Base-by-base conservation (phyloP, 2,113 vertebrate genomes). In the Melanocharis versteri region DNA sequence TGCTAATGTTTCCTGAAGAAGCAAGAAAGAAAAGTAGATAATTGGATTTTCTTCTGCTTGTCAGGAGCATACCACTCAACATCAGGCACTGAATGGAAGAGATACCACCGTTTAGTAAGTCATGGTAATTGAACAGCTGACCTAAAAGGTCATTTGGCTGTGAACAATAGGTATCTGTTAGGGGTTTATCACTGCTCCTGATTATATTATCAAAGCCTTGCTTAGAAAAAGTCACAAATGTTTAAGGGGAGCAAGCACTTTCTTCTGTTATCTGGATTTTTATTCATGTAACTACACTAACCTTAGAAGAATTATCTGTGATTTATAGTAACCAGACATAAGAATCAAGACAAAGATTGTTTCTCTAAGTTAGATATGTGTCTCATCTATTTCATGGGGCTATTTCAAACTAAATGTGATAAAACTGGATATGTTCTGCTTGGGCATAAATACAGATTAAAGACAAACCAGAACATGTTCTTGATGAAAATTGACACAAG, bases 51-150 rank as follows among this genome's bases (percentile, higher is more conserved):
- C 30, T 77, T 70, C 68, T 62, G 91, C 47, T 61, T 94, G 83
- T 95, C 64, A 93, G 51, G 73, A 95, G 73, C 58, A 47, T 15
- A 87, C 47, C 40, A 77, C 37, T 96, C 80, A 94, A 42, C 50
- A 64, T 33, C 30, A 81, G 71, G 65, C 33, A 85, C 33, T 83
- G 85, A 93, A 94, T 84, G 42, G 65, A 90, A 79, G 47, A 70
- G 84, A 78, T 87, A 62, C 56, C 50, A 48, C 62, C 77, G 33
- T 48, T 60, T 35, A 69, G 28, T 76, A 93, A 95, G 50, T 90
- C 47, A 85, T 84, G 35, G 65, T 80, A 94, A 89, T 87, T 95
- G 18, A 28, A 86, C 50, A 91, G 72, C 62, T 97, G 79, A 93
- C 79, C 87, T 90, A 71, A 83, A 95, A 66, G 88, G 70, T 75